These are phyloP conservation scores for Macrotis lagotis DNA, from an alignment of 2,113 vertebrate genomes.

Conservation along the genomic window DNA sequence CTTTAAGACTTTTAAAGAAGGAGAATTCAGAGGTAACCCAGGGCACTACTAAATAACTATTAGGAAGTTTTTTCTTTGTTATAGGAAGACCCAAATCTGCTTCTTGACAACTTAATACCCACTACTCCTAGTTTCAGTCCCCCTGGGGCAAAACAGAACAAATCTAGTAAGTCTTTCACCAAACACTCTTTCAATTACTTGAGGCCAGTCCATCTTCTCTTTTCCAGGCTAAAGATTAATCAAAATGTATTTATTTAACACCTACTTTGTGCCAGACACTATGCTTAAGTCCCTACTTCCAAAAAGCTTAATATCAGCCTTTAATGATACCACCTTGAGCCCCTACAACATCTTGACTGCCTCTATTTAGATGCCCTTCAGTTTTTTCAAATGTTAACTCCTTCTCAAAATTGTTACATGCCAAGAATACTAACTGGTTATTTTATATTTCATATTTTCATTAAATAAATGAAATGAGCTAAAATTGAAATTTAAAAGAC, in stretches of 20 bases:
- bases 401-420: not conserved
- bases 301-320: not conserved
- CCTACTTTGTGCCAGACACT: not conserved
- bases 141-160: not conserved
- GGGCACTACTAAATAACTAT: not conserved
- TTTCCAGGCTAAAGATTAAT: not conserved
- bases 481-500: not conserved
- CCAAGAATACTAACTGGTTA: slow-evolving; percentile 1
- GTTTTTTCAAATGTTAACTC: slow-evolving; percentile 18
- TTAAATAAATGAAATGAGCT: slow-evolving; percentile 28
- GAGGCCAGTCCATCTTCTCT: not conserved
- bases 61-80: not conserved
- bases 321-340: not conserved
- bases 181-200: not conserved
- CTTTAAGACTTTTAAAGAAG: not conserved
- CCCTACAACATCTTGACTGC: not conserved
- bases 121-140: not conserved
- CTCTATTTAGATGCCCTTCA: not conserved
- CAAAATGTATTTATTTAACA: not conserved
- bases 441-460: slow-evolving; percentile 18
- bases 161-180: not conserved
- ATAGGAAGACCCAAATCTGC: not conserved
- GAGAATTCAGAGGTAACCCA: not conserved
- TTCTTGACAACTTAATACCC: not conserved
- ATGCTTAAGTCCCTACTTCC: not conserved